These are phyloP conservation scores for Sphaeramia orbicularis DNA, from an alignment of 2,797 vertebrate genomes.

Conservation along the genomic window DNA sequence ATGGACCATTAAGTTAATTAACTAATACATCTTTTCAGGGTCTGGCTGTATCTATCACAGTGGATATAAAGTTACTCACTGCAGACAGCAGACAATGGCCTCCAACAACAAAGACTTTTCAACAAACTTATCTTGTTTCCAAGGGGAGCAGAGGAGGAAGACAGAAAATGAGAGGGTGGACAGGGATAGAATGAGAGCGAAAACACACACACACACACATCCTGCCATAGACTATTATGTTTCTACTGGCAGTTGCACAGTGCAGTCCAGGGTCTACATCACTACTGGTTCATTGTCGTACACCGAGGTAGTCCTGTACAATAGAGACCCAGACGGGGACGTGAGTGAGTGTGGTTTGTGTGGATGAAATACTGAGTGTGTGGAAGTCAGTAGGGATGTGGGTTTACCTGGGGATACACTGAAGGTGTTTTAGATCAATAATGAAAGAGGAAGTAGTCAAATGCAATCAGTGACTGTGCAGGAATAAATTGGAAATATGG, in stretches of 20 bases:
- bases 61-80: slow-evolving; percentile 13
- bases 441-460: background rate
- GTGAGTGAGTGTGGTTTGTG: slow-evolving; percentile 6
- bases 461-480: background rate
- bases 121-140: slow-evolving; percentile 57
- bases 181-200: slow-evolving; percentile 8
- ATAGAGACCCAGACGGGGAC: slow-evolving; percentile 16
- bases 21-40: slow-evolving; percentile 62
- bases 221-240: slow-evolving; percentile 35
- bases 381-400: background rate
- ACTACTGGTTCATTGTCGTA: slow-evolving; percentile 42
- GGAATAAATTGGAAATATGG: background rate
- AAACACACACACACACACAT: slow-evolving; percentile 4
- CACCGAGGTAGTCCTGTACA: slow-evolving; percentile 17
- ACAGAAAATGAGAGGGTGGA: slow-evolving; percentile 33
- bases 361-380: slow-evolving; percentile 6
- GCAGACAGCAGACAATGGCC: slow-evolving; percentile 44
- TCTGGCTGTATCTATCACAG: slow-evolving; percentile 13
- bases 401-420: background rate
- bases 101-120: slow-evolving; percentile 50
- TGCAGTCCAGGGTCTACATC: slow-evolving; percentile 24
- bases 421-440: slow-evolving; percentile 19
- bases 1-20: slow-evolving; percentile 63
- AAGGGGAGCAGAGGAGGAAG: slow-evolving; percentile 14
- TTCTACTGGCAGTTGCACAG: slow-evolving; percentile 31